Evolutionary conservation across 2,888 invertebrate genomes (phyloP), one percentile per base, ranked within the genome.

Genomic region (Caenorhabditis panamensis): DNA sequence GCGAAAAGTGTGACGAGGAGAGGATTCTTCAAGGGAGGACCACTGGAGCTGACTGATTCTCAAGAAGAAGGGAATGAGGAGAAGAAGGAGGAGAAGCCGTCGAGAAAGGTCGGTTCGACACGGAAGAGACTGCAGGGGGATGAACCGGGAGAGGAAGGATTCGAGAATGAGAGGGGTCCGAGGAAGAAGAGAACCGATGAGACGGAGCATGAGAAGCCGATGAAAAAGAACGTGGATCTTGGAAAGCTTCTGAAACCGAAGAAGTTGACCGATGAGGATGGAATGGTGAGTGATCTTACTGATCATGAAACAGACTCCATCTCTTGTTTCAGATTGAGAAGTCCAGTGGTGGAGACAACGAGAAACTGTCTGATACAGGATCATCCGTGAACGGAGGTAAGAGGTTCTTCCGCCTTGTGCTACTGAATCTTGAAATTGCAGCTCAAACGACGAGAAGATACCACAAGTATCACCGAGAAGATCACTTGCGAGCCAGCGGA

Each of bases 11-110:
- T 54, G 5, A 11, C 31, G 28, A 41, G 41, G 41, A 62, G 62
- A 47, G 71, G 71, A 31, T 71, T 47, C 54, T 53, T 71, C 56
- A 62, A 62, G 44, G 71, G 71, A 44, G 71, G 71, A 16, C 53
- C 22, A 18, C 18, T 53, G 4, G 71, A 41, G 22, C 44, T 37
- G 16, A 18, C 20, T 24, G 59, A 54, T n/a, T 71, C 54, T 16
- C 47, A 47, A 26, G 71, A n/a, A n/a, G n/a, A n/a, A n/a, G n/a
- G n/a, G n/a, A n/a, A n/a, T n/a, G n/a, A n/a, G n/a, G n/a, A n/a
- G n/a, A n/a, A n/a, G n/a, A n/a, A 71, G 8, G 54, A 44, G 13
- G 20, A 59, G 36, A 9, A 5, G 18, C 8, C n/a, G 22, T 18
- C 13, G 22, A 51, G 53, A 36, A 36, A 31, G n/a, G n/a, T n/a